Evolutionary conservation across 1,140 invertebrate genomes (phyloP).

Genomic region (Camponotus floridanus): DNA sequence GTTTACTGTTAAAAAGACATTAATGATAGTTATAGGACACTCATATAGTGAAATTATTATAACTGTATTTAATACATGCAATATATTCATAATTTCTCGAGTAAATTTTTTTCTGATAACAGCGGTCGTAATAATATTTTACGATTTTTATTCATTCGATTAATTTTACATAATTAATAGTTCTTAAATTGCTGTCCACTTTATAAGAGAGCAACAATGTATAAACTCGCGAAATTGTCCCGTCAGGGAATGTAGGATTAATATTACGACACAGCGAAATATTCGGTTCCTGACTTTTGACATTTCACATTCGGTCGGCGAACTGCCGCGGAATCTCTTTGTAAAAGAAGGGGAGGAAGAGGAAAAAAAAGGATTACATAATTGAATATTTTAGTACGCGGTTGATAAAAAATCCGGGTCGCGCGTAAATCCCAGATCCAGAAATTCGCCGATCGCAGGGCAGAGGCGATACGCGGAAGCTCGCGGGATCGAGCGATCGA

Average conservation of each 20-base stretch:
- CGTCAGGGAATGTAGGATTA: constrained; percentile 11
- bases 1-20: too few species aligned
- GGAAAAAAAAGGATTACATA: constrained; percentile 9
- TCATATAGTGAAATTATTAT: too few species aligned
- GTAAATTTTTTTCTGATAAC: too few species aligned
- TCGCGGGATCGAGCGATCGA: constrained; percentile 23
- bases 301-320: constrained; percentile 30
- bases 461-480: constrained; percentile 19
- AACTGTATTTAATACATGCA: too few species aligned
- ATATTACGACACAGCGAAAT: constrained; percentile 1
- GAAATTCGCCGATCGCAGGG: constrained; percentile 8
- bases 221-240: constrained; percentile 22
- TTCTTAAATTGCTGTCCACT: not conserved
- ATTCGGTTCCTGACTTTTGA: constrained; percentile 46
- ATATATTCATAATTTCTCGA: too few species aligned
- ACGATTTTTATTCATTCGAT: not conserved
- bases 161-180: constrained; percentile 36
- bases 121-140: too few species aligned
- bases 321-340: not conserved
- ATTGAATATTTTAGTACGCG: constrained; percentile 66
- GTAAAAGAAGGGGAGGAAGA: not conserved
- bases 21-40: too few species aligned
- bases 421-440: constrained; percentile 28
- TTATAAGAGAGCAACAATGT: constrained; percentile 5
- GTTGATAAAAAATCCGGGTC: constrained; percentile 47